Conservation (phyloP, 2,888 invertebrate genomes). For the Eudasyphora cyanicolor region DNA sequence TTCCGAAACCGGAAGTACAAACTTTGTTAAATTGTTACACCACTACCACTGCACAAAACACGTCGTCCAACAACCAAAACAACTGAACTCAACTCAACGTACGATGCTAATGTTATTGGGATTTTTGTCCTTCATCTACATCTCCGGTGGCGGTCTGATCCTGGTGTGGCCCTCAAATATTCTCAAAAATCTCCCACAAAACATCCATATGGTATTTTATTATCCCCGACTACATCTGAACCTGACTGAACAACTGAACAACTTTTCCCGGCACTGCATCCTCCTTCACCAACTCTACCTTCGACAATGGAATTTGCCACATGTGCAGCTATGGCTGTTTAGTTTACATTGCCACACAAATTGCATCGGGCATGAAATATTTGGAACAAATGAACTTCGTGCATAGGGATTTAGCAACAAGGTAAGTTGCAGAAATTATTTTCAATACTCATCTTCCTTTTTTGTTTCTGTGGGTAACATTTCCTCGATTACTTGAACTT, state of each 20-base stretch:
- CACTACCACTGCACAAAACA: constrained; percentile 71
- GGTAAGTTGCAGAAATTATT: constrained; percentile 81
- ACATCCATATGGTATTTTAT: constrained; percentile 61
- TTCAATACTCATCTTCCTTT: constrained; percentile 1
- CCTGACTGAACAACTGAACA: not conserved
- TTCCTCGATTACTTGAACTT: not conserved
- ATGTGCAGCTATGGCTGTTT: constrained; percentile 87
- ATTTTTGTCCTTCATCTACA: not conserved
- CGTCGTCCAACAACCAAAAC: constrained; percentile 44
- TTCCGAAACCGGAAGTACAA: constrained; percentile 71
- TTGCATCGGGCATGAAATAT: constrained; percentile 95
- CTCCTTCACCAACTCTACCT: not conserved
- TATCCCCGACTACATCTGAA: constrained; percentile 38
- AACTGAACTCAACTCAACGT: too few relatives aligned
- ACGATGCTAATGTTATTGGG: constrained; percentile 3
- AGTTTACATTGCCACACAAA: constrained; percentile 92
- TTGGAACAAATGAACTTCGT: constrained; percentile 91
- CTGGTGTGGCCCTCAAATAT: constrained; percentile 43
- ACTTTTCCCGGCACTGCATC: not conserved
- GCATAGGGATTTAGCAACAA: constrained; percentile 91
- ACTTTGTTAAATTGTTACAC: constrained; percentile 75
- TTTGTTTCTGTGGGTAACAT: not conserved
- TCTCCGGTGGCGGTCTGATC: not conserved
- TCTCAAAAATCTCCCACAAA: constrained; percentile 53
- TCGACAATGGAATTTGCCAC: not conserved